Evolutionary conservation across 2,888 invertebrate genomes (phyloP).

Genomic region (Bruchidius siliquastri): DNA sequence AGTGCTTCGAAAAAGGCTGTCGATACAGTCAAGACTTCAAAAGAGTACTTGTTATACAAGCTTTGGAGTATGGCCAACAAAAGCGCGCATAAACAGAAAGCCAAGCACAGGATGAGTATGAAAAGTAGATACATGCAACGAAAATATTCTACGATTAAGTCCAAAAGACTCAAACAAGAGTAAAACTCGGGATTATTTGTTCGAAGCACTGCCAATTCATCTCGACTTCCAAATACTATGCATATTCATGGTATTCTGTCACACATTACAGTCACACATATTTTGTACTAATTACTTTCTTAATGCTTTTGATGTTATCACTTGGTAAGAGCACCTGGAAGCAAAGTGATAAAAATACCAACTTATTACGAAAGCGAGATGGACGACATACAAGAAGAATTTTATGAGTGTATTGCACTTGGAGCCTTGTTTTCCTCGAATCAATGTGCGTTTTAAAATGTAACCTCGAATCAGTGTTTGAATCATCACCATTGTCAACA

Average conservation of each 20-base stretch:
- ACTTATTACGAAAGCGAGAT: neutral
- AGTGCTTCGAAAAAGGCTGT: no score
- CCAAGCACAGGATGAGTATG: no score
- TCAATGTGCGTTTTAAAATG: neutral
- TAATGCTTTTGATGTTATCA: neutral
- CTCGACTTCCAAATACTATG: neutral
- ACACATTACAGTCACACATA: neutral
- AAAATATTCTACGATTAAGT: no score
- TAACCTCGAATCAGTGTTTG: neutral
- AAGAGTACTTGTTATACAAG: no score
- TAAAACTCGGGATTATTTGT: no score
- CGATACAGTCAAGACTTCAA: no score
- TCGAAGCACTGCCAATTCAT: no score
- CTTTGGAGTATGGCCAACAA: no score
- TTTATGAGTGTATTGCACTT: neutral
- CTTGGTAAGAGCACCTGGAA: neutral
- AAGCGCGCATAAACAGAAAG: no score
- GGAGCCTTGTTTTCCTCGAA: neutral
- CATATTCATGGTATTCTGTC: neutral
- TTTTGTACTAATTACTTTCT: neutral
- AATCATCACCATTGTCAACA: neutral
- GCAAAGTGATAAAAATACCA: neutral
- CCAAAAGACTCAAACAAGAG: no score
- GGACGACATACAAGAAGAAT: neutral
- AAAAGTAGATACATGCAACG: no score